These are phyloP conservation scores for Drosophila sulfurigaster DNA, from an alignment of 1,140 invertebrate species.

Conservation along the genomic window DNA sequence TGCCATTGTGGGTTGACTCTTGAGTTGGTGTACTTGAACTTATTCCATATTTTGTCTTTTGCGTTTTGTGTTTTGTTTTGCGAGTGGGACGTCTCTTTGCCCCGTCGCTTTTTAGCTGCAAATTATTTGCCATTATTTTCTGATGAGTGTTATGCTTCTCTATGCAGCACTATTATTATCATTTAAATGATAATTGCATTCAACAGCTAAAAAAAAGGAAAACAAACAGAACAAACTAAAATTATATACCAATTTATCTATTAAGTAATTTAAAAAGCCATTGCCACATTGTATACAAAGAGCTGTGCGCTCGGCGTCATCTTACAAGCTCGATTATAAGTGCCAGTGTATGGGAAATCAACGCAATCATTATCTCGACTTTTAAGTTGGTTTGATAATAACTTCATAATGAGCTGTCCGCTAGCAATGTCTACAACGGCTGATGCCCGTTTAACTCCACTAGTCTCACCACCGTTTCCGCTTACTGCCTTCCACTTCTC, in stretches of 20 bases:
- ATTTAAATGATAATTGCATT: conserved; percentile 73
- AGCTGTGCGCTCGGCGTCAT: conserved; percentile 17
- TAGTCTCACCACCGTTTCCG: too few species aligned
- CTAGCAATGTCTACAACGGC: conserved; percentile 21
- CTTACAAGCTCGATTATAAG: background rate
- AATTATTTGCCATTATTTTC: conserved; percentile 75
- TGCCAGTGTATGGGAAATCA: conserved; percentile 34
- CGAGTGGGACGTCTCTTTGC: conserved; percentile 61
- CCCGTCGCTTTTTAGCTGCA: conserved; percentile 21
- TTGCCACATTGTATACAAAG: conserved; percentile 26
- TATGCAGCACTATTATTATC: conserved; percentile 60
- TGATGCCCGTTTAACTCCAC: conserved; percentile 1
- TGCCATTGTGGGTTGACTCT: conserved; percentile 50
- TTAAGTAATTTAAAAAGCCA: conserved; percentile 61
- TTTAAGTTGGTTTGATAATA: conserved; percentile 61
- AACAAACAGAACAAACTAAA: conserved; percentile 35
- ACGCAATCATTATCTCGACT: conserved; percentile 52
- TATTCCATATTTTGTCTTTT: conserved; percentile 65
- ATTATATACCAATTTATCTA: conserved; percentile 63
- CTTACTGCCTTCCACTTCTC: background rate
- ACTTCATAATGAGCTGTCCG: conserved; percentile 75
- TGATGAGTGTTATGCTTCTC: conserved; percentile 58
- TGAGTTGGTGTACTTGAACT: conserved; percentile 64
- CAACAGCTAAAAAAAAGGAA: conserved; percentile 42
- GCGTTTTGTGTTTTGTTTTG: conserved; percentile 28